Evolutionary conservation across 1,140 invertebrate species (phyloP).

Genomic region (Mactra quadrangularis): DNA sequence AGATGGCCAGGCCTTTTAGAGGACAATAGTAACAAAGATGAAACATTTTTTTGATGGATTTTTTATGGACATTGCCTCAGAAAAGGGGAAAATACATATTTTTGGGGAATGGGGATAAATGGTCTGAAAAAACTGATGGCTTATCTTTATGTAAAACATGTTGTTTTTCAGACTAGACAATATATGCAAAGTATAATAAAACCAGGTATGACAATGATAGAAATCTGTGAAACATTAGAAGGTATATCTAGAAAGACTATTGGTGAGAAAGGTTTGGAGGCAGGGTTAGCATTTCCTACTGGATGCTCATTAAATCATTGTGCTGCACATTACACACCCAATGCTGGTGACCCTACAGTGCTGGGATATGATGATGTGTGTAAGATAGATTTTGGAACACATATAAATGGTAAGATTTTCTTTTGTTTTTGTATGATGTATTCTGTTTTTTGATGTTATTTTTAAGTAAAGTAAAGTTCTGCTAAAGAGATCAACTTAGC

Average conservation of each 20-base stretch:
- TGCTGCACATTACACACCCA: slow-evolving; percentile 99
- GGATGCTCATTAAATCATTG: slow-evolving; percentile 99
- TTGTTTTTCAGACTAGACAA: slow-evolving; percentile 90
- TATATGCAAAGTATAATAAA: slow-evolving; percentile 96
- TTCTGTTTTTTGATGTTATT: slow-evolving; percentile 25
- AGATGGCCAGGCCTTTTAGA: no score
- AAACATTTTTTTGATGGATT: no score
- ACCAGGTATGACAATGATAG: slow-evolving; percentile 99
- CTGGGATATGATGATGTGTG: slow-evolving; percentile 98
- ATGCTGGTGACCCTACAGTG: slow-evolving; percentile 98
- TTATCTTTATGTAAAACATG: no score
- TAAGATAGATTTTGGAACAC: slow-evolving; percentile 99
- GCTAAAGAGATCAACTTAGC: no score
- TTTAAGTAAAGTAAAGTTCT: no score
- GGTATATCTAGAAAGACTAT: slow-evolving; percentile 95
- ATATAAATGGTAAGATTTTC: slow-evolving; percentile 93
- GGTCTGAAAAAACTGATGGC: no score
- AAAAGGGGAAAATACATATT: no score
- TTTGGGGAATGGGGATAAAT: no score
- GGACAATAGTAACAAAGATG: no score
- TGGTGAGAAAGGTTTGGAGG: slow-evolving; percentile 96
- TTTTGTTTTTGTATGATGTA: not conserved
- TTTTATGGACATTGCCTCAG: no score
- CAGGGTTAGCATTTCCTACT: slow-evolving; percentile 99
- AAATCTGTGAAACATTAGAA: slow-evolving; percentile 98